phyloP scores from a whole-genome alignment of 2,797 vertebrate species.

The Chromis chromis region DNA sequence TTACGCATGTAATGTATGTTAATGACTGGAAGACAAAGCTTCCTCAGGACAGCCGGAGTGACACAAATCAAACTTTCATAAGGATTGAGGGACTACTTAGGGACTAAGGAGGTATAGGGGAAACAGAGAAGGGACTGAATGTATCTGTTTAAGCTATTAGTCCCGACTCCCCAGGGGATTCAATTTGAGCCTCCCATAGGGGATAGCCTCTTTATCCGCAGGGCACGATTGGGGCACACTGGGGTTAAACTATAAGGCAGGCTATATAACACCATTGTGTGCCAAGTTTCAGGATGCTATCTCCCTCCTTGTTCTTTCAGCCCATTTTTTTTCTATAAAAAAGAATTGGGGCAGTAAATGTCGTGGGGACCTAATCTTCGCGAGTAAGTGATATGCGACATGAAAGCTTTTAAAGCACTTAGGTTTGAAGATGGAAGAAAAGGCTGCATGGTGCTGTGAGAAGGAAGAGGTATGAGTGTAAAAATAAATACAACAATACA shows the following conservation, averaged over 20 bases:
- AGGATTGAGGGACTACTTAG: conserved; percentile 60
- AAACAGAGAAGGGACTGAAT: conserved; percentile 67
- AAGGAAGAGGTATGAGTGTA: conserved; percentile 77
- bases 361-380: conserved; percentile 67
- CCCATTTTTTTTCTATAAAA: conserved; percentile 62
- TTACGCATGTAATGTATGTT: conserved; percentile 52
- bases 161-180: conserved; percentile 61
- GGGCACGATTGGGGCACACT: conserved; percentile 74
- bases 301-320: conserved; percentile 59
- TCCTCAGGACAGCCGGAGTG: conserved; percentile 31
- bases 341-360: conserved; percentile 72
- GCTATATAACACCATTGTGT: conserved; percentile 75
- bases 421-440: conserved; percentile 73
- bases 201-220: conserved; percentile 73
- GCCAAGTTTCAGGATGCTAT: conserved; percentile 71
- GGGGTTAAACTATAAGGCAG: conserved; percentile 79
- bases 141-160: conserved; percentile 77
- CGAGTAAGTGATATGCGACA: conserved; percentile 78
- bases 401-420: conserved; percentile 78
- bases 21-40: conserved; percentile 54
- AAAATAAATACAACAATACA: conserved; percentile 79
- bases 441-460: conserved; percentile 59
- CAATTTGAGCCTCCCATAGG: conserved; percentile 79
- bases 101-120: conserved; percentile 60
- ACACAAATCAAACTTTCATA: conserved; percentile 72